phyloP scores from a whole-genome alignment of 2,797 vertebrate species.

The Onychomys leucogaster region DNA sequence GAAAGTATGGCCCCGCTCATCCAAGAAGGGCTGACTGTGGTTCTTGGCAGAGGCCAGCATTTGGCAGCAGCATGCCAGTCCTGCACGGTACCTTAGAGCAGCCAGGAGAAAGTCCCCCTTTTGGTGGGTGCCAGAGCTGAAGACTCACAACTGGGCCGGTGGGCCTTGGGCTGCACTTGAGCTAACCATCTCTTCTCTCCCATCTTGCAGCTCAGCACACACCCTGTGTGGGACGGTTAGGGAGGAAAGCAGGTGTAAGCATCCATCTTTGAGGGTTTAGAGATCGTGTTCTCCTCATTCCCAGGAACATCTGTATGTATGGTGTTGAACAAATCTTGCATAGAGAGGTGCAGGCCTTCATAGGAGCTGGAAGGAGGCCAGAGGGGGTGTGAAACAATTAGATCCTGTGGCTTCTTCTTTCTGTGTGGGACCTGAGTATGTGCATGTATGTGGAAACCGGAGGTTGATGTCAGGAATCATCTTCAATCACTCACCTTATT shows the following conservation, averaged over 20 bases:
- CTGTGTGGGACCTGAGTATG: not conserved
- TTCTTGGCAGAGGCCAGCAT: not conserved
- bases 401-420: not conserved
- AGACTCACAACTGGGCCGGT: rapidly evolving
- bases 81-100: rapidly evolving
- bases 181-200: not conserved
- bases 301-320: too few species aligned
- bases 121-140: not conserved
- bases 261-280: not conserved
- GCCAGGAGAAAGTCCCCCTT: not conserved
- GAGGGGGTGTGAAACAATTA: too few species aligned
- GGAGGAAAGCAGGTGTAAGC: not conserved
- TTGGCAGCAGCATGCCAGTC: not conserved
- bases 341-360: too few species aligned
- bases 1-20: not conserved
- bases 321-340: not conserved
- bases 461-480: not conserved
- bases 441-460: not conserved
- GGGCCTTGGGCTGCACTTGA: not conserved
- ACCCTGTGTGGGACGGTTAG: not conserved
- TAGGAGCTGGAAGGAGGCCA: not conserved
- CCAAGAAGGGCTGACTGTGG: not conserved
- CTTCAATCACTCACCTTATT: not conserved
- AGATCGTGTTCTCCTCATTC: not conserved
- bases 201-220: too few species aligned